Evolutionary conservation across 2,113 vertebrate genomes (phyloP), one percentile per base, ranked within the genome.

Genomic region (Tor tambroides): DNA sequence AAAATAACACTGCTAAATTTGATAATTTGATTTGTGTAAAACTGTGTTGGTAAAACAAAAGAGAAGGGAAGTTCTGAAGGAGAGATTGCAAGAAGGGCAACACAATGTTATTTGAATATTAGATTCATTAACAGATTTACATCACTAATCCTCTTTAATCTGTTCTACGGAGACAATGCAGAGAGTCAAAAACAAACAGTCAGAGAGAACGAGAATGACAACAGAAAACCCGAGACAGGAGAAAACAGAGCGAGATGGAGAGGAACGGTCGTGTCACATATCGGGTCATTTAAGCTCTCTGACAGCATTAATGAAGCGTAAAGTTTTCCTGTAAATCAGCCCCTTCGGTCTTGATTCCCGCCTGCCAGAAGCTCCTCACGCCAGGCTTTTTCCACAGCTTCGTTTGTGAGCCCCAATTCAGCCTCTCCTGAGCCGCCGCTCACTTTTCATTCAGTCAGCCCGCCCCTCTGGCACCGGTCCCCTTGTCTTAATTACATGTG

Each of bases 71-170:
- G n/a, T 49, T 41, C 32, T n/a, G 32, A 63, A 43, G 32, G 80
- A 46, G 56, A 65, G 32, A 46, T 12, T 28, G 15, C 15, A 81
- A 65, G n/a, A 81, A 38, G 35, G 56, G 56, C 35, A 63, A 67
- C 84, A 81, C 83, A 78, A 74, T 82, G 83, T 54, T 78, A 83
- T 80, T 72, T 83, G 83, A 43, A 65, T 56, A 65, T 83, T 76
- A 81, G 82, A 85, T 89, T 87, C 77, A 85, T 86, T 78, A 87
- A 59, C 38, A 87, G 88, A 85, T 89, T 85, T 88, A 87, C 54
- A 77, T 75, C 30, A 30, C 80, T 88, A 89, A 89, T 89, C 86
- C 84, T 65, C 26, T 17, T 38, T 89, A 83, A 89, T 89, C 83
- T 86, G 65, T 80, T 72, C 69, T 41, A 51, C 9, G 63, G 74